phyloP scores from a whole-genome alignment of 2,888 invertebrate genomes.

The Lasioglossum pauxillum region DNA sequence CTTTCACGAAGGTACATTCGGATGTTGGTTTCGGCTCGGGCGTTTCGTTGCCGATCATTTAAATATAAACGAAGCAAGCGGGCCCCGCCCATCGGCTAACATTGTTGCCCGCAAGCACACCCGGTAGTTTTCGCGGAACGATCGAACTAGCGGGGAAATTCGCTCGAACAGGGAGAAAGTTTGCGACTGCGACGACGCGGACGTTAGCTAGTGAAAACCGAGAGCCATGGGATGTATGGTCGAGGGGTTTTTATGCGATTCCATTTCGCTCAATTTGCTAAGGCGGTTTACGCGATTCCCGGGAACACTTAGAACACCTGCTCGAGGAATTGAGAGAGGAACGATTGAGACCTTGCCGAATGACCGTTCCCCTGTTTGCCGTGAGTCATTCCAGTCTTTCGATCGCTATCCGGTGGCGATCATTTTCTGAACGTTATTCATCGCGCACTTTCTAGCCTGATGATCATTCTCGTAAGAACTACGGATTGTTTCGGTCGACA shows the following conservation, averaged over 20 bases:
- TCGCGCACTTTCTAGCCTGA: background rate
- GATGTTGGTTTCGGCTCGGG: conserved; percentile 1
- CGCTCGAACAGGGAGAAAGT: background rate
- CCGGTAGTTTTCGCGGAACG: background rate
- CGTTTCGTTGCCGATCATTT: conserved; percentile 48
- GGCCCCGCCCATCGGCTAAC: conserved; percentile 41
- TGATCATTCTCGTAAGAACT: background rate
- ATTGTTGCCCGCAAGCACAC: background rate
- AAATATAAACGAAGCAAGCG: conserved; percentile 65
- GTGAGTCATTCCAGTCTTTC: background rate
- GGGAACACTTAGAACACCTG: background rate
- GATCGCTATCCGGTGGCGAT: background rate
- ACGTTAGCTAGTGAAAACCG: conserved; percentile 7
- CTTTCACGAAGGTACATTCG: conserved; percentile 75
- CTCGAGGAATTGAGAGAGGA: background rate
- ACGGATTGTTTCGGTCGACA: background rate
- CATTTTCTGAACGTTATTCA: background rate
- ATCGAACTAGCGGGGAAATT: background rate
- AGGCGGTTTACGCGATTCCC: conserved; percentile 5
- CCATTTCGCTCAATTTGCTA: conserved; percentile 2
- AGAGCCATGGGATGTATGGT: background rate
- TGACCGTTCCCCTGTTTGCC: background rate
- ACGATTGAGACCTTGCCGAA: background rate
- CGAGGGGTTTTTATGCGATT: background rate
- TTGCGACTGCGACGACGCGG: background rate